Evolutionary conservation across 2,797 vertebrate genomes (phyloP), one percentile per base, ranked within the genome.

Genomic region (Synaphobranchus kaupii): DNA sequence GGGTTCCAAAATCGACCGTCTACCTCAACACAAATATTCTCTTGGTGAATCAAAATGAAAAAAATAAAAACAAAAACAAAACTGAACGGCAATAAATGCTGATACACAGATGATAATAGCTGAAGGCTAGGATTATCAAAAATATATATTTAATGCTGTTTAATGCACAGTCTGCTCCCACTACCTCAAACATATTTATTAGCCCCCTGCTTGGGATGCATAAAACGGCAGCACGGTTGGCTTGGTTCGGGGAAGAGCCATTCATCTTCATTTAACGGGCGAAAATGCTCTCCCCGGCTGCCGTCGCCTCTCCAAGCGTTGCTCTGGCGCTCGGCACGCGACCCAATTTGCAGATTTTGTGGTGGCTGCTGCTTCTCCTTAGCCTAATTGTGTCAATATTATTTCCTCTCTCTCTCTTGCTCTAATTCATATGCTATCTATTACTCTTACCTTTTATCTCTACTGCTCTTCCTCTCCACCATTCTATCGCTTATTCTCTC

Each of bases 221-320:
- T 87, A 88, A 90, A 93, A 92, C 89, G 88, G 91, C 90, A 92
- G 92, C 90, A 94, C 85, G 90, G 92, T 89, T 83, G 90, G 90
- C 87, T 89, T 50, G 82, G 90, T 86, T 88, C 91, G 91, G 93
- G 89, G 90, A 89, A 90, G 90, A 90, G 93, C 92, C 92, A 94
- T 95, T 94, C 89, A 93, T 95, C 93, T 93, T 94, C 89, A 94
- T 96, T 95, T 94, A 92, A 88, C 85, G 90, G 90, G 84, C 66
- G 68, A 39, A 44, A 88, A 86, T 85, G 84, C 80, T 68, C 84
- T 54, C 88, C 66, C 82, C 47, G 4, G 25, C n/a, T 54, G 15
- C 25, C 68, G 20, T 63, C 12, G 34, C 56, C 73, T 20, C 39
- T 20, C 73, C 15, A 20, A 8, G 13, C 17, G 12, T 0, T 31